Base-by-base conservation (phyloP, 30 jellyfish, hydroid and myxozoan genomes). In the Aurelia aurita complex sp. Pacific region DNA sequence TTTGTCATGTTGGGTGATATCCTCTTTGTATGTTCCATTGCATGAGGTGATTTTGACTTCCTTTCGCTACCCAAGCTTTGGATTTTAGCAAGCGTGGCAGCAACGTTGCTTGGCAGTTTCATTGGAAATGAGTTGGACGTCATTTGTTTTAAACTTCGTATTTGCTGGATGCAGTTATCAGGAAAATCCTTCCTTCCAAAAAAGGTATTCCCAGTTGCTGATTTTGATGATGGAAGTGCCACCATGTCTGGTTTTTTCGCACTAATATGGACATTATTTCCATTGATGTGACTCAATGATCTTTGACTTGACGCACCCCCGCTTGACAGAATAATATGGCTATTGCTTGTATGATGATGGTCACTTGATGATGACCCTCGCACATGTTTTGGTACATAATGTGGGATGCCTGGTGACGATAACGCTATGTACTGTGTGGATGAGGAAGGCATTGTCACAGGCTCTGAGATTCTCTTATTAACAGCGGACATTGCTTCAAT, bases 401-500 rank as follows among this genome's bases (percentile, higher is more conserved):
- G 90, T 16, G 90, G 83, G 16, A 68, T 81, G 11, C 90, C 90
- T 53, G 93, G 87, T 0, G 93, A 73, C 29, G 95, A 86, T 23
- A 86, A 60, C 35, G 89, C 95, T 1, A 86, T 86, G 78, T 75
- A 86, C 35, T 89, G 79, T 29, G 94, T 80, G 15, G 57, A 46
- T 38, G 81, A 59, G 57, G 76, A 75, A 38, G 86, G 34, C 43
- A 88, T 60, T 46, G 90, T 36, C 12, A 81, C 76, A 33, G 84
- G 36, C 19, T 76, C 86, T 16, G 91, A 66, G 52, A 89, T 74
- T 13, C 97, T 74, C 63, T 79, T 87, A 64, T 88, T 92, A 9
- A 92, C 91, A 18, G 97, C 95, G 10, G 92, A 81, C 88, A 92
- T 76, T 17, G 97, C 90, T 68, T 92, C 98, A 52, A 92, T 81